Evolutionary conservation across 2,797 vertebrate genomes (phyloP), one percentile per base, ranked within the genome.

Genomic region (Heteromormyrus szaboi): DNA sequence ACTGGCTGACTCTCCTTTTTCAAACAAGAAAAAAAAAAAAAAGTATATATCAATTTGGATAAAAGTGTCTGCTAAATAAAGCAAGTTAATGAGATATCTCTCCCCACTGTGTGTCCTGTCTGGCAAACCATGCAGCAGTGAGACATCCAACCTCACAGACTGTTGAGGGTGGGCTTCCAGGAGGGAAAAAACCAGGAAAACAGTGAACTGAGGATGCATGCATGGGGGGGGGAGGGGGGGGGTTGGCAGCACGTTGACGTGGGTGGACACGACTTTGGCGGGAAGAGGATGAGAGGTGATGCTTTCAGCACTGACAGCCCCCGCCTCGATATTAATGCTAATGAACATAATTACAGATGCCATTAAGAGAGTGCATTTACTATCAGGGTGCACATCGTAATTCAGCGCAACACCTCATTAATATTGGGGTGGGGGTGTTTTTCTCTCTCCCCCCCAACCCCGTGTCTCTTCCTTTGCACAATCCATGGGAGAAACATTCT

Each of bases 301-400:
- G 92, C 93, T 91, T 92, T 92, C 90, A 92, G 92, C 91, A 65
- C 68, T 93, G 93, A 92, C 93, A 93, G 90, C 93, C 90, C 90
- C 91, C 91, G 93, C 93, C 91, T 93, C 90, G 91, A 93, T 94
- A 93, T 95, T 95, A 96, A 95, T 95, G 94, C 95, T 95, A 94
- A 95, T 94, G 93, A 95, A 94, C 93, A 92, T 95, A 96, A 97
- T 96, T 97, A 96, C 93, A 93, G 95, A 95, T 94, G 94, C 95
- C 96, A 97, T 96, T 96, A 97, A 95, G 96, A 95, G 96, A 95
- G 95, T 95, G 93, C 95, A 94, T 96, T 97, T 96, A 95, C 96
- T 96, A 97, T 96, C 94, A 94, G 94, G 91, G 92, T 93, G 93
- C 93, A 93, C 94, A 95, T 96, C 96, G 95, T 97, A 96, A 95